Evolutionary conservation across 64 coral and sea anemone genomes (phyloP).

Genomic region (Stylophora pistillata): DNA sequence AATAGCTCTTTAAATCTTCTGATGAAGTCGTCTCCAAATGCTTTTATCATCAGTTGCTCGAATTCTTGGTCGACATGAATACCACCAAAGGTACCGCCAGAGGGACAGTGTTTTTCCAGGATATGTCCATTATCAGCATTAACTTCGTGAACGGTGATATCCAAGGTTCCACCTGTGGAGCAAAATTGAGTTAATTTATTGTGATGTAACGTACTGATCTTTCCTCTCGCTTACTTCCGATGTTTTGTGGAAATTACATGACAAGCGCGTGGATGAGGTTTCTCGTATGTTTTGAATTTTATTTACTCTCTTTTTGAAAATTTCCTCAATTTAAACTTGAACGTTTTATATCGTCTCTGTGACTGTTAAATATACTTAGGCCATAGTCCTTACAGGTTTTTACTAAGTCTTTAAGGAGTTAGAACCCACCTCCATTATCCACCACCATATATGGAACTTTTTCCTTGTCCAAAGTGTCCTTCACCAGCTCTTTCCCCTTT

Average conservation of each 20-base stretch:
- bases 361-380: too few relatives aligned
- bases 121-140: slow-evolving; percentile 8
- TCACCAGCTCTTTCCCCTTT: background rate
- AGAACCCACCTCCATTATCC: slow-evolving; percentile 38
- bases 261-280: too few relatives aligned
- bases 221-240: too few relatives aligned
- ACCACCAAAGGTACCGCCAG: slow-evolving; percentile 10
- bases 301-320: too few relatives aligned
- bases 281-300: too few relatives aligned
- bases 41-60: background rate
- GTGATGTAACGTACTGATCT: background rate
- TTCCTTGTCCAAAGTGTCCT: slow-evolving; percentile 13
- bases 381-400: too few relatives aligned
- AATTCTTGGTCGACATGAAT: slow-evolving; percentile 13
- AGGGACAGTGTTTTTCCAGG: slow-evolving; percentile 10
- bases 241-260: too few relatives aligned
- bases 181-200: background rate
- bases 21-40: slow-evolving; percentile 1
- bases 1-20: background rate
- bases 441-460: slow-evolving; percentile 38
- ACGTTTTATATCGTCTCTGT: too few relatives aligned
- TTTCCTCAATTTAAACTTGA: too few relatives aligned
- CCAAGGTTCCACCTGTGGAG: slow-evolving; percentile 6
- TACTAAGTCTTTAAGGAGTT: background rate
- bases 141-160: slow-evolving; percentile 14